Conservation (phyloP, 2,797 vertebrate species). For the Babyrousa celebensis region DNA sequence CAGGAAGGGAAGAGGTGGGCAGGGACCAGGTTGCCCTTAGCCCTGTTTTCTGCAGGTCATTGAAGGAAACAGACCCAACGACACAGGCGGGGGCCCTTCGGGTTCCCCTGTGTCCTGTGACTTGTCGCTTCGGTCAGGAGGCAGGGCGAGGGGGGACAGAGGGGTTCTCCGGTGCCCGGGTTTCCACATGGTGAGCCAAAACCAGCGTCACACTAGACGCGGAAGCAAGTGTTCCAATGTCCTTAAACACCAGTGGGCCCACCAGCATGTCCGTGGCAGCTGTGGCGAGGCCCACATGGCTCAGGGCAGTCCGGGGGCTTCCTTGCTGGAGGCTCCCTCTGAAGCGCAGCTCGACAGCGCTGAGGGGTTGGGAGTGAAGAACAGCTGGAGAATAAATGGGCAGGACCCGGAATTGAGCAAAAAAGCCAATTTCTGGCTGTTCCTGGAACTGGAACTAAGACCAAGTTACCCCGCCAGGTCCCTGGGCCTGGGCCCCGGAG, state of each 20-base stretch:
- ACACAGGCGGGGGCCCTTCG: neutral
- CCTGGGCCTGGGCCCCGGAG: neutral
- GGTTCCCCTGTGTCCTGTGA: neutral
- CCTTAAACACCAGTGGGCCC: neutral
- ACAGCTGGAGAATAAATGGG: neutral
- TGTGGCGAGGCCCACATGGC: neutral
- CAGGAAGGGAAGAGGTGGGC: neutral
- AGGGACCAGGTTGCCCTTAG: accelerated
- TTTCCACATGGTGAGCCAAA: neutral
- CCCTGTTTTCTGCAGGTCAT: neutral
- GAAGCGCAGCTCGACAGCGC: neutral
- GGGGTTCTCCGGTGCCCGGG: neutral
- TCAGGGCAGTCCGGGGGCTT: neutral
- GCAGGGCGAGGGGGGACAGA: neutral
- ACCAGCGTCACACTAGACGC: neutral
- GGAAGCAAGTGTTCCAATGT: neutral
- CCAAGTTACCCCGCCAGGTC: no score
- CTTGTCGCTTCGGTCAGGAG: neutral
- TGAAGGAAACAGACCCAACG: neutral
- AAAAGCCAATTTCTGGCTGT: neutral
- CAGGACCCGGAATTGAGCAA: neutral
- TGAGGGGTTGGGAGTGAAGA: neutral
- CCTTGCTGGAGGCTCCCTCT: neutral
- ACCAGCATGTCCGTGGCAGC: neutral
- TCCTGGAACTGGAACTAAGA: neutral